These are phyloP conservation scores for Eptesicus fuscus DNA, from an alignment of 2,113 vertebrate species.

Conservation along the genomic window DNA sequence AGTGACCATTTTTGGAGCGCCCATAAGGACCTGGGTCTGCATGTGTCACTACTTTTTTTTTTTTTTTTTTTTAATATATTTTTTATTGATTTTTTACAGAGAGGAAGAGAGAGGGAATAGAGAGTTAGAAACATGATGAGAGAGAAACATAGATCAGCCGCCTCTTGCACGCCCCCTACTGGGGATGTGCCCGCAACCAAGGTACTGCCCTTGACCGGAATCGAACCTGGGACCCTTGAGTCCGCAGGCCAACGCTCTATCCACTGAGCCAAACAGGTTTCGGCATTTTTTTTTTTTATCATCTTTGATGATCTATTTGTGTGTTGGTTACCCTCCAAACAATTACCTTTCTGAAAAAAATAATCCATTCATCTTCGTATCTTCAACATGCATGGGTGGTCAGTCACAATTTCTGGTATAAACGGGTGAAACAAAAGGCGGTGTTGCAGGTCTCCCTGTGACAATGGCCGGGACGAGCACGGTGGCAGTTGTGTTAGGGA, in stretches of 20 bases:
- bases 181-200: too few species aligned
- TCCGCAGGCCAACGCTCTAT: too few species aligned
- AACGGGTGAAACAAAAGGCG: neutral
- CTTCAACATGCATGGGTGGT: neutral
- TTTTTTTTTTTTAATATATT: too few species aligned
- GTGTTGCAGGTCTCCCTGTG: neutral
- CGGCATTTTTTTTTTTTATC: neutral
- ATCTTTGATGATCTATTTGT: neutral
- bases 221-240: too few species aligned
- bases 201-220: too few species aligned
- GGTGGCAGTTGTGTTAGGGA: neutral
- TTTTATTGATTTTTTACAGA: too few species aligned
- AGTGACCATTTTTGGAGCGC: neutral
- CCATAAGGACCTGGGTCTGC: neutral
- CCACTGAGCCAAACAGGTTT: too few species aligned
- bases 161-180: too few species aligned
- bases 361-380: neutral
- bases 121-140: too few species aligned
- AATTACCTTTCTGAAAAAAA: neutral
- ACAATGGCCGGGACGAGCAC: neutral
- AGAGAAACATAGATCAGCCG: too few species aligned
- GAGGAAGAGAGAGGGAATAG: too few species aligned
- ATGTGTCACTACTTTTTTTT: neutral
- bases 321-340: neutral
- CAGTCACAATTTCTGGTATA: neutral